These are phyloP conservation scores for Aphelocoma californica DNA, from an alignment of 2,797 vertebrate genomes.

Conservation along the genomic window DNA sequence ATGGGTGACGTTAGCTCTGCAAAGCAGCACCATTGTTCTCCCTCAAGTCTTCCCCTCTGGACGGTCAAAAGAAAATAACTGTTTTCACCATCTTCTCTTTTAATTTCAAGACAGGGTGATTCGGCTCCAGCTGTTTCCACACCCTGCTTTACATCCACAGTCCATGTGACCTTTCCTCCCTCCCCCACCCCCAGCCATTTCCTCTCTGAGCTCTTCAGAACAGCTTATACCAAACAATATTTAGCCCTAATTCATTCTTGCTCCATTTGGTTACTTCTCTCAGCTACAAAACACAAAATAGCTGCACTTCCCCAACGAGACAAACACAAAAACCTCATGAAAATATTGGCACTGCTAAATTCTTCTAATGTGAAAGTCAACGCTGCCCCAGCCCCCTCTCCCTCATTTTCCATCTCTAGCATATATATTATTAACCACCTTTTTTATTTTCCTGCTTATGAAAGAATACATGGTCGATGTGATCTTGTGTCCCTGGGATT, in stretches of 20 bases:
- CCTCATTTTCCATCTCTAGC: constrained; percentile 64
- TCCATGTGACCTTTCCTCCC: constrained; percentile 52
- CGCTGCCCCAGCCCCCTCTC: constrained; percentile 25
- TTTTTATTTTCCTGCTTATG: constrained; percentile 66
- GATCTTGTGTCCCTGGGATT: constrained; percentile 71
- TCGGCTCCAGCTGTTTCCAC: constrained; percentile 56
- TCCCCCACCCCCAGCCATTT: constrained; percentile 28
- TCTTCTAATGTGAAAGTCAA: constrained; percentile 52
- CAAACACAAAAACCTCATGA: constrained; percentile 59
- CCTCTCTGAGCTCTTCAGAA: constrained; percentile 60
- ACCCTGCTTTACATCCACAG: constrained; percentile 46
- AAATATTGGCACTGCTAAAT: constrained; percentile 49
- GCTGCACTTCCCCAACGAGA: constrained; percentile 46
- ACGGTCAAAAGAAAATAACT: constrained; percentile 33
- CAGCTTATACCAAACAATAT: constrained; percentile 50
- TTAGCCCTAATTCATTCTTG: constrained; percentile 58
- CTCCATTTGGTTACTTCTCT: constrained; percentile 43
- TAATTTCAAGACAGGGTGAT: constrained; percentile 63
- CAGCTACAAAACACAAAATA: constrained; percentile 54
- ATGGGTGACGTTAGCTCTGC: neutral
- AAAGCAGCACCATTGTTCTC: constrained; percentile 46
- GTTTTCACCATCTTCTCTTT: constrained; percentile 56
- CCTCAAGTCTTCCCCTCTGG: constrained; percentile 25
- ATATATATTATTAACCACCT: constrained; percentile 70
- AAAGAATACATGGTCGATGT: constrained; percentile 60